Evolutionary conservation across 2,888 invertebrate genomes (phyloP).

Genomic region (Digitonthophagus gazella): DNA sequence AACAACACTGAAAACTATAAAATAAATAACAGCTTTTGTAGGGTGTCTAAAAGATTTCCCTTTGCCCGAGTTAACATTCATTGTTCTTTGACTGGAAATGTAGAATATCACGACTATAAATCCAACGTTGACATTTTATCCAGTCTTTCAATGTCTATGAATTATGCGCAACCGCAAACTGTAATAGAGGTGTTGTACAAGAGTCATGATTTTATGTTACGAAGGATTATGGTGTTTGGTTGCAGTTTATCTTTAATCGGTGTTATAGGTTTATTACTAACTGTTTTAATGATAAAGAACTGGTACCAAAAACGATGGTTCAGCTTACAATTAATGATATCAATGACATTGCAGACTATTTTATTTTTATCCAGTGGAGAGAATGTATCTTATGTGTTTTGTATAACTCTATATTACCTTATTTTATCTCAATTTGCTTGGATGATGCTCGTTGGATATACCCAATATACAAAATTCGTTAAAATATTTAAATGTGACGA

Average conservation of each 20-base stretch:
- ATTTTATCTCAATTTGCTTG: conserved; percentile 24
- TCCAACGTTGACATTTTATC: conserved; percentile 17
- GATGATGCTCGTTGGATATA: conserved; percentile 24
- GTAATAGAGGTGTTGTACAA: conserved; percentile 18
- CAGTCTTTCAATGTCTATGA: conserved; percentile 19
- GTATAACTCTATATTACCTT: conserved; percentile 21
- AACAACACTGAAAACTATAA: background rate
- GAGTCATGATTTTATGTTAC: conserved; percentile 20
- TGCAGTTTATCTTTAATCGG: conserved; percentile 19
- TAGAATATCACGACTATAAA: conserved; percentile 14
- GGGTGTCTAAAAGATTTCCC: conserved; percentile 9
- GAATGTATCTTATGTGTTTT: conserved; percentile 21
- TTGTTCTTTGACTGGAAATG: conserved; percentile 4
- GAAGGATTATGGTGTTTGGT: conserved; percentile 19
- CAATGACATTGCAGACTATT: conserved; percentile 21
- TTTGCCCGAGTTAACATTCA: conserved; percentile 19
- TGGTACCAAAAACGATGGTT: conserved; percentile 24
- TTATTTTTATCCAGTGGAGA: conserved; percentile 20
- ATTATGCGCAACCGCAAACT: conserved; percentile 24
- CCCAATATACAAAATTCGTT: conserved; percentile 23
- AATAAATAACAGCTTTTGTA: background rate
- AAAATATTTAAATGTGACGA: conserved; percentile 16
- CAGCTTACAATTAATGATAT: conserved; percentile 22
- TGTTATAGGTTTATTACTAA: conserved; percentile 2
- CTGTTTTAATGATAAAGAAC: conserved; percentile 17